Base-by-base conservation (phyloP, 2,888 invertebrate genomes). In the Arrhopalites spinosus region DNA sequence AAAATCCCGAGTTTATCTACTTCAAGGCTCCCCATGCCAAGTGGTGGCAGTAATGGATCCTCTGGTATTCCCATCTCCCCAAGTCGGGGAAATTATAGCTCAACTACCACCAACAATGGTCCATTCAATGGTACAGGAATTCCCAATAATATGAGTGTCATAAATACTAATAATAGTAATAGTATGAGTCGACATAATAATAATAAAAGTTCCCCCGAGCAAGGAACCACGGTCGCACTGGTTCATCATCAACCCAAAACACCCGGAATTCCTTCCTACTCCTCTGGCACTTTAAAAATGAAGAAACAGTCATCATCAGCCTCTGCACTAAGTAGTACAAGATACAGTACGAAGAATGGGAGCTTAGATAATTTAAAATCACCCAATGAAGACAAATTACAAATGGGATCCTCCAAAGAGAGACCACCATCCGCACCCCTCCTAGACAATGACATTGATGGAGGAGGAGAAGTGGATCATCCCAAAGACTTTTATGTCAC, bases 351-450 rank as follows among this genome's bases (percentile, higher is more conserved):
- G 23, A 83, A 81, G 73, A 83, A 83, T 77, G 81, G 78, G 53
- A 81, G 81, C 74, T 72, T 83, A 74, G 83, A 83, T 63, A 81
- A 83, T 75, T 73, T 83, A 56, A 81, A 80, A 74, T 73, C 74
- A 30, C 70, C 77, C 2, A 73, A 61, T 68, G 73, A 78, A 36
- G 77, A 76, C 25, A 75, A 78, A 47, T 27, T 61, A 27, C n/a
- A 23, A 2, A 36, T 36, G 13, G 61, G 64, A 43, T 36, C 36
- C 5, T 36, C 36, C 50, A 78, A 81, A 67, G 79, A 89, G 77
- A 88, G 93, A 69, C 92, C 93, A 20, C 93, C 93, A 1, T 93
- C 93, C 7, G 93, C 92, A 2, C 92, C 93, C 0, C 86, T 92
- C 78, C 86, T 93, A 69, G 92, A 92, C 83, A 87, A 90, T 7